A percentile compares a stretch with the other conserved stretches of the same genome.
Conservation (phyloP, 2,888 invertebrate species). For the Uloborus plumipes region DNA sequence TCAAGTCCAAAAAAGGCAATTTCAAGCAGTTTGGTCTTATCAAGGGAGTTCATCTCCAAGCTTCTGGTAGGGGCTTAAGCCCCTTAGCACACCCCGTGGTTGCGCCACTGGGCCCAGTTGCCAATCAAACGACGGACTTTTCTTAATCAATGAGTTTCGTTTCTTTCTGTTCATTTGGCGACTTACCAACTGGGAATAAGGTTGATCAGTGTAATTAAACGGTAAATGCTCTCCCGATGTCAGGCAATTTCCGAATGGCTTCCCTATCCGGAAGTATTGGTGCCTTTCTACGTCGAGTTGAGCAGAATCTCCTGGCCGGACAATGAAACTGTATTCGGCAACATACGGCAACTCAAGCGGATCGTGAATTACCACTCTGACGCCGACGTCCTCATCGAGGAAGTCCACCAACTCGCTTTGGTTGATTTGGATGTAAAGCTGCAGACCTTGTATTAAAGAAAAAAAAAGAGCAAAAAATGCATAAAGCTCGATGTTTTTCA, state of each 20-base stretch:
- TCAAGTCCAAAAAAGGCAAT: too few species aligned
- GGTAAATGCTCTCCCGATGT: not conserved
- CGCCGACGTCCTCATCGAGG: conserved; percentile 1
- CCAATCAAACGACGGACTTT: too few species aligned
- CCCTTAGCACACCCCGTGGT: too few species aligned
- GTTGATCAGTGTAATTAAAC: conserved; percentile 7
- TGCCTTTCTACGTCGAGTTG: not conserved
- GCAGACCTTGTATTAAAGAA: not conserved
- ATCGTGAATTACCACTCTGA: conserved; percentile 1
- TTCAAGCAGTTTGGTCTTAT: too few species aligned
- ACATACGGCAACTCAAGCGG: conserved; percentile 4
- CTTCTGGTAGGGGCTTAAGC: too few species aligned
- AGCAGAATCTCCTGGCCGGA: not conserved
- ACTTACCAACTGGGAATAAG: conserved; percentile 19
- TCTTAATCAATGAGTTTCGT: too few species aligned
- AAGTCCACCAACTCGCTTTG: conserved; percentile 2
- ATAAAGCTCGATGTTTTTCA: too few species aligned
- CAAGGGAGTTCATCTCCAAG: too few species aligned
- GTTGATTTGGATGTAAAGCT: conserved; percentile 5
- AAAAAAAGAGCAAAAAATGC: too few species aligned
- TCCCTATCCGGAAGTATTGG: not conserved
- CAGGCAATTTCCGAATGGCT: conserved; percentile 1
- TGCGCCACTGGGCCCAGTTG: too few species aligned
- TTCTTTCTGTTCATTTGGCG: too few species aligned
- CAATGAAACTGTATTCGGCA: conserved; percentile 2